These are phyloP conservation scores for Acipenser oxyrinchus DNA, from an alignment of 2,797 vertebrate genomes.

Conservation along the genomic window DNA sequence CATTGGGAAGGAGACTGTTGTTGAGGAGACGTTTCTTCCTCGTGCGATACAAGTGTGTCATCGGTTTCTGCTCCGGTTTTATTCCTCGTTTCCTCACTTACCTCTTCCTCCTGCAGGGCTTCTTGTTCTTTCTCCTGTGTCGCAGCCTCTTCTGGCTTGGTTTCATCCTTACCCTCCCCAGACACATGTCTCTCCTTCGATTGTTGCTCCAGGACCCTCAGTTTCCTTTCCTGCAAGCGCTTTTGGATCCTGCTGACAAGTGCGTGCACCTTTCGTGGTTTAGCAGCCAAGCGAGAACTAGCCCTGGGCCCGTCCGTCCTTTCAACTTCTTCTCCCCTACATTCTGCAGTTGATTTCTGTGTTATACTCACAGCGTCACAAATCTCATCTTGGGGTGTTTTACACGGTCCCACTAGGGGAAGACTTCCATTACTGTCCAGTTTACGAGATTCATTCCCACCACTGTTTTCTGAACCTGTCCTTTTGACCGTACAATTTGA, in stretches of 20 bases:
- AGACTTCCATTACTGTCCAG: not conserved
- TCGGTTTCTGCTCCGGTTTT: too few relatives aligned
- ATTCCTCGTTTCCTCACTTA: too few relatives aligned
- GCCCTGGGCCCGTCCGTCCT: not conserved
- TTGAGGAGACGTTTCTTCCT: too few relatives aligned
- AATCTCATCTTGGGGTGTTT: not conserved
- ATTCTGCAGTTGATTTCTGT: not conserved
- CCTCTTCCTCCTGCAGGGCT: not conserved
- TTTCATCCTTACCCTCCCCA: not conserved
- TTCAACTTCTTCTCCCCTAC: not conserved
- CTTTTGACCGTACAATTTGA: constrained; percentile 4
- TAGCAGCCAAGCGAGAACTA: constrained; percentile 20
- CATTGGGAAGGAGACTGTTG: not conserved
- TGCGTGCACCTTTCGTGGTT: constrained; percentile 23
- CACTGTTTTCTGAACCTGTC: not conserved
- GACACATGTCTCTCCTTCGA: constrained; percentile 6
- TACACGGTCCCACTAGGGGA: not conserved
- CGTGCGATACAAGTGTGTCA: too few relatives aligned
- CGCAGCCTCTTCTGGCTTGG: constrained; percentile 4
- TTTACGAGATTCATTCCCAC: not conserved
- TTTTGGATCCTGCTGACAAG: constrained; percentile 18
- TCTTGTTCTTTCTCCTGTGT: not conserved
- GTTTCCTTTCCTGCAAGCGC: constrained; percentile 15
- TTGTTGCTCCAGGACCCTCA: constrained; percentile 17
- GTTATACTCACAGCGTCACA: not conserved